These are phyloP conservation scores for Cephus nigrinus DNA, from an alignment of 2,888 invertebrate species.

Conservation along the genomic window DNA sequence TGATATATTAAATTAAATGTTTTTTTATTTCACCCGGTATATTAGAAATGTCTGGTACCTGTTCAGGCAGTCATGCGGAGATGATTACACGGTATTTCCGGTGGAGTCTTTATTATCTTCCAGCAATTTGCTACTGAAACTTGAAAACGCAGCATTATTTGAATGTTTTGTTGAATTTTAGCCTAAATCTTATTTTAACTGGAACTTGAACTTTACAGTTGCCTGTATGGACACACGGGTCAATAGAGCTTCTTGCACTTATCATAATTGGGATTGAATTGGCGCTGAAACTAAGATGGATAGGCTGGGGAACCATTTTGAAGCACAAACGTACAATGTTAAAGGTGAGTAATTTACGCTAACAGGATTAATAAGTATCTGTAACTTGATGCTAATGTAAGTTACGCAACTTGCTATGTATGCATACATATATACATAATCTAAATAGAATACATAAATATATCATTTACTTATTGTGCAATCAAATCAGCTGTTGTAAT, in stretches of 20 bases:
- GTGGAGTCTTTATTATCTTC: no score
- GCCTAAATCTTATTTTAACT: not conserved
- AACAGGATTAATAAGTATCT: constrained; percentile 12
- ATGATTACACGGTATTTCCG: no score
- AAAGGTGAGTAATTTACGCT: constrained; percentile 71
- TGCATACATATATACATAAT: no score
- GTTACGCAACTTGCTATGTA: constrained; percentile 2
- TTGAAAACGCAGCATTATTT: no score
- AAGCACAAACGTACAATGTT: constrained; percentile 87
- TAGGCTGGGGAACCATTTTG: constrained; percentile 84
- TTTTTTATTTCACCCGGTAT: no score
- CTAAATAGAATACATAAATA: no score
- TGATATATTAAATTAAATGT: no score
- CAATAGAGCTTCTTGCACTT: constrained; percentile 82
- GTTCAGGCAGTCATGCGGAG: no score
- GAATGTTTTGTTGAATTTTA: not conserved
- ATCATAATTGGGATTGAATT: constrained; percentile 82
- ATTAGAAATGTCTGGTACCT: no score
- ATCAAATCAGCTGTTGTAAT: no score
- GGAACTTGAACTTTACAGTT: constrained; percentile 68
- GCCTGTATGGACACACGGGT: constrained; percentile 83
- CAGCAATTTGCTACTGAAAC: no score
- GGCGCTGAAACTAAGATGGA: constrained; percentile 85
- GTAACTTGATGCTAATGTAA: constrained; percentile 14
- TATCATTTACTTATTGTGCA: no score